A percentile compares a stretch with the other conserved stretches of the same genome.
These are phyloP conservation scores for Neogale vison DNA, from an alignment of 2,113 vertebrate genomes.

Conservation along the genomic window DNA sequence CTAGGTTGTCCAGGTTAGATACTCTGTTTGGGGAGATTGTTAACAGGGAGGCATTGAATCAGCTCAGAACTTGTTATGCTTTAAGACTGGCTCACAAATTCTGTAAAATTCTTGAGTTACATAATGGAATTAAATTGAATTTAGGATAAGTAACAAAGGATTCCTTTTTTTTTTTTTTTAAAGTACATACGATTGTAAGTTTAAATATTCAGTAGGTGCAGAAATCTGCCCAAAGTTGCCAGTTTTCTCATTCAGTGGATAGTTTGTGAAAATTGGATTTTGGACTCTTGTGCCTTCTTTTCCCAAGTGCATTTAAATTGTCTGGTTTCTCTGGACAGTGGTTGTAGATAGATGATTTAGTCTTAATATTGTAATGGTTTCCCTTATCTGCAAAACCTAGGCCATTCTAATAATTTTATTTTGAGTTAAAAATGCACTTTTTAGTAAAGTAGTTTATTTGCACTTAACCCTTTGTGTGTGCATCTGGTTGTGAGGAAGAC, in stretches of 20 bases:
- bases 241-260: constrained; percentile 4
- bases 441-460: constrained; percentile 1
- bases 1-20: not conserved
- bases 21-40: constrained; percentile 4
- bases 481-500: not conserved
- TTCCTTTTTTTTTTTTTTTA: not conserved
- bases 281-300: not conserved
- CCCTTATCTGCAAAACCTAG: not conserved
- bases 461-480: not conserved
- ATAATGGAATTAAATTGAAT: constrained; percentile 25
- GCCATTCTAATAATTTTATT: constrained; percentile 1
- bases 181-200: not conserved
- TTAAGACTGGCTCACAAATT: not conserved
- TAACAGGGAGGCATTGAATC: not conserved
- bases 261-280: constrained; percentile 35
- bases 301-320: not conserved
- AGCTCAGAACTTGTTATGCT: constrained; percentile 1
- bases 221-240: not conserved
- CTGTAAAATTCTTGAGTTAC: constrained; percentile 40
- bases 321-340: not conserved
- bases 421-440: not conserved
- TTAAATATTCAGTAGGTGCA: not conserved
- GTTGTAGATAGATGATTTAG: not conserved
- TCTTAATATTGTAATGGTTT: not conserved
- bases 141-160: constrained; percentile 26